A percentile compares a stretch with the other conserved stretches of the same genome.
These are phyloP conservation scores for Drosophila putrida DNA, from an alignment of 2,888 invertebrate species.

Conservation along the genomic window DNA sequence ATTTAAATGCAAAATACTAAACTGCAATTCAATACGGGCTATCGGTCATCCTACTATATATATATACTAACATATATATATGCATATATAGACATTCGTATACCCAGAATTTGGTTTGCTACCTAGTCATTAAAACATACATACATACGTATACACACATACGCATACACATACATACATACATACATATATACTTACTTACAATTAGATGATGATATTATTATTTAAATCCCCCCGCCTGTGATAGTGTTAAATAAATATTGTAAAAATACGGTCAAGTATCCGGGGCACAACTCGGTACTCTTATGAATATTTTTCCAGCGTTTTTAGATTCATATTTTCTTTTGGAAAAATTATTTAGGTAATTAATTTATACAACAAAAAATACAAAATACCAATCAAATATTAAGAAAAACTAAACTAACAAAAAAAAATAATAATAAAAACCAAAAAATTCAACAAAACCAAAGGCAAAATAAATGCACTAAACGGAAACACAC, in stretches of 20 bases:
- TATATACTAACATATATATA: constrained; percentile 15
- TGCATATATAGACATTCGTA: constrained; percentile 22
- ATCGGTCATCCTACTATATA: constrained; percentile 22
- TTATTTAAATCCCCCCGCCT: constrained; percentile 71
- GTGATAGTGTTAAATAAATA: constrained; percentile 77
- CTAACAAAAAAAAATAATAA: constrained; percentile 12
- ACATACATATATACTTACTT: constrained; percentile 27
- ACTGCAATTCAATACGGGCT: constrained; percentile 27
- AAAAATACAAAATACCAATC: constrained; percentile 4
- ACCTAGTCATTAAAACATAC: constrained; percentile 4
- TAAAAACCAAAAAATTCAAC: no score
- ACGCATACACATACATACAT: constrained; percentile 30
- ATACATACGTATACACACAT: constrained; percentile 12
- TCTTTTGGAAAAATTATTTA: constrained; percentile 55
- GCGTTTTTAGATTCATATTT: constrained; percentile 50
- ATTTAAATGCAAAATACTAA: constrained; percentile 23
- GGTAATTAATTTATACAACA: constrained; percentile 30
- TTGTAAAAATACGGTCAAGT: constrained; percentile 48
- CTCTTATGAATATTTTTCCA: constrained; percentile 50
- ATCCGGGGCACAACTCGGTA: constrained; percentile 33
- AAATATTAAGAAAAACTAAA: constrained; percentile 18
- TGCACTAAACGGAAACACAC: constrained; percentile 10
- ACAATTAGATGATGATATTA: constrained; percentile 39
- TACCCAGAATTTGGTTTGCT: constrained; percentile 1
- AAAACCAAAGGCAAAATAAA: neutral